A percentile compares a stretch with the other conserved stretches of the same genome.
Conservation (phyloP, 1,140 invertebrate species). For the Brachionus rotundiformis region DNA sequence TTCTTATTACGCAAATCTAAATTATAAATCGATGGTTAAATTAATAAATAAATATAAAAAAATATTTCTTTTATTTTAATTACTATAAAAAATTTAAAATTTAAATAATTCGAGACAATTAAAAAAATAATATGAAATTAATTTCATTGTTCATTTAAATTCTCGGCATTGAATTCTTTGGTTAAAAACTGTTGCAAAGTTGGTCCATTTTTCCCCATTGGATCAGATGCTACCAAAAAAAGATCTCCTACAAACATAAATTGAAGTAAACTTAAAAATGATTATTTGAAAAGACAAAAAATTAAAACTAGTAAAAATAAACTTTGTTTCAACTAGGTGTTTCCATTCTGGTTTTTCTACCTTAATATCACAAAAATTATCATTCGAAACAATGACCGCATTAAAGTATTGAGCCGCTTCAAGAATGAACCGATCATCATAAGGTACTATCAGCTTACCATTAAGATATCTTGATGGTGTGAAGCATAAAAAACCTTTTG, state of each 20-base stretch:
- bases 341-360: constrained; percentile 1
- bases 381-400: constrained; percentile 38
- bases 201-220: constrained; percentile 83
- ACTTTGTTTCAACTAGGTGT: constrained; percentile 10
- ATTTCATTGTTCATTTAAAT: neutral
- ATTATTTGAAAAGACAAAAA: neutral
- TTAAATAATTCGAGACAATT: neutral
- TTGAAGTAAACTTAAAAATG: constrained; percentile 54
- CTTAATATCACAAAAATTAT: constrained; percentile 25
- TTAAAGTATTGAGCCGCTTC: constrained; percentile 10
- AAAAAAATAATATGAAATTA: neutral
- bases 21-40: too few species aligned
- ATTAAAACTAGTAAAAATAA: neutral
- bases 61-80: neutral
- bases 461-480: constrained; percentile 40
- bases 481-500: neutral
- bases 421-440: constrained; percentile 45
- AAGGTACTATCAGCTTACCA: constrained; percentile 28
- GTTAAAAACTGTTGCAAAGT: constrained; percentile 81
- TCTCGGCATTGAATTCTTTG: neutral
- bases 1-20: too few species aligned
- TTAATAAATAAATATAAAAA: too few species aligned
- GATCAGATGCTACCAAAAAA: constrained; percentile 97
- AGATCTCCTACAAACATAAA: constrained; percentile 61
- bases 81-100: neutral